Base-by-base conservation (phyloP, 2,888 invertebrate species). In the Drosophila picticornis region DNA sequence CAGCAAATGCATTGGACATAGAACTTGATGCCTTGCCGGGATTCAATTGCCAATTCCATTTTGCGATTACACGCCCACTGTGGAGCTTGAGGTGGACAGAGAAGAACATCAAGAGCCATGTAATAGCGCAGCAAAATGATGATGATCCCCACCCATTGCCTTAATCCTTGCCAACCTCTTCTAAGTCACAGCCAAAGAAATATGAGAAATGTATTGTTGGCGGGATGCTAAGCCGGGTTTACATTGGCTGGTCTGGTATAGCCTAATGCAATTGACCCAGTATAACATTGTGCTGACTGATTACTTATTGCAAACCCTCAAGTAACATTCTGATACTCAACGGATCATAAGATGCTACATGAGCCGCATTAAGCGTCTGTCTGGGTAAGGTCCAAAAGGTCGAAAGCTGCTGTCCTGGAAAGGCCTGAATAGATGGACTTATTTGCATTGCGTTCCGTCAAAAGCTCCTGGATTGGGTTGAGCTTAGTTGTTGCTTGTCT, bases 351-450 rank as follows among this genome's bases (percentile, higher is more conserved):
- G 7, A 92, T 95, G 57, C 94, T 96, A 1, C 93, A 94, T 71
- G 94, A 95, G n/a, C 95, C 95, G 73, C 94, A 95, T 40, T 96
- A 95, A 65, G 94, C 96, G 16, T 9, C 59, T 95, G 96, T 89
- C 93, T 97, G 31, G 97, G 97, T 92, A 97, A 97, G 93, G 97
- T 96, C 9, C 97, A 97, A 94, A 95, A 96, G 94, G 96, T 96
- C 0, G 96, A 96, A 87, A 94, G 94, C 56, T 93, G 94, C 4
- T 13, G 22, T 3, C 46, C 13, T 7, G 46, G 4, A 7, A 25
- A 25, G 22, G 22, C 16, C 46, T 46, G 22, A 46, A 16, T 22
- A 9, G 46, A 16, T 22, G 22, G 46, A 46, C 13, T 46, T 46
- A 46, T 46, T 43, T 43, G 11, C 43, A 19, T 38, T 4, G 19